Evolutionary conservation across 2,888 invertebrate species (phyloP).

Genomic region (Diplazon laetatorius): DNA sequence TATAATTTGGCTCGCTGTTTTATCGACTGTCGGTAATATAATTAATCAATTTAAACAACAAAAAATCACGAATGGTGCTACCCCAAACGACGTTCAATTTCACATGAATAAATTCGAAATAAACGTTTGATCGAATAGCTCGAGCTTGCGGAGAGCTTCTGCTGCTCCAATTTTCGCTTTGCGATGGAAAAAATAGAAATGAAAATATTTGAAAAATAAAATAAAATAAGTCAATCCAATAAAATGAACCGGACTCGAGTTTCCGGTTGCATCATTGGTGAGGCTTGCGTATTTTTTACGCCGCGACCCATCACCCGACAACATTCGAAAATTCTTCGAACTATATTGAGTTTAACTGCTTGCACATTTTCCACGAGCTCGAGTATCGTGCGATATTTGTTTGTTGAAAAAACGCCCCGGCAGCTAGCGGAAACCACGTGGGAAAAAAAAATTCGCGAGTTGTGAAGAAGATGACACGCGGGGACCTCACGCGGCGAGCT

Average conservation of each 20-base stretch:
- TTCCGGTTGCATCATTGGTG: not conserved
- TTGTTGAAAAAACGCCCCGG: constrained; percentile 14
- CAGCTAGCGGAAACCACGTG: not conserved
- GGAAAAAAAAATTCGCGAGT: not conserved
- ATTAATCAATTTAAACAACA: too few relatives aligned
- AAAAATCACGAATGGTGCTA: too few relatives aligned
- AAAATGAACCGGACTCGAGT: not conserved
- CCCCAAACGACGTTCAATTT: too few relatives aligned
- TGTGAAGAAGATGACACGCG: constrained; percentile 17
- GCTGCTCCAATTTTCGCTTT: too few relatives aligned
- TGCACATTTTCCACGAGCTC: constrained; percentile 36
- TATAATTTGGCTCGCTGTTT: too few relatives aligned
- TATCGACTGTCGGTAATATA: too few relatives aligned
- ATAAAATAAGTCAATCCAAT: not conserved
- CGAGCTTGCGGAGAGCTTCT: not conserved
- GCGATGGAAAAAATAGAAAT: not conserved
- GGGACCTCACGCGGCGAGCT: constrained; percentile 46
- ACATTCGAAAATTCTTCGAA: constrained; percentile 41
- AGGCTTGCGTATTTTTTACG: not conserved
- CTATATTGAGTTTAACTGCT: constrained; percentile 59
- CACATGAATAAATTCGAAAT: not conserved
- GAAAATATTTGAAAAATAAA: not conserved
- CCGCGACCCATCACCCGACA: not conserved
- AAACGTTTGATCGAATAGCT: not conserved
- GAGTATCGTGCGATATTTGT: constrained; percentile 33